These are phyloP conservation scores for Brachyptera risi DNA, from an alignment of 2,888 invertebrate genomes.

Conservation along the genomic window DNA sequence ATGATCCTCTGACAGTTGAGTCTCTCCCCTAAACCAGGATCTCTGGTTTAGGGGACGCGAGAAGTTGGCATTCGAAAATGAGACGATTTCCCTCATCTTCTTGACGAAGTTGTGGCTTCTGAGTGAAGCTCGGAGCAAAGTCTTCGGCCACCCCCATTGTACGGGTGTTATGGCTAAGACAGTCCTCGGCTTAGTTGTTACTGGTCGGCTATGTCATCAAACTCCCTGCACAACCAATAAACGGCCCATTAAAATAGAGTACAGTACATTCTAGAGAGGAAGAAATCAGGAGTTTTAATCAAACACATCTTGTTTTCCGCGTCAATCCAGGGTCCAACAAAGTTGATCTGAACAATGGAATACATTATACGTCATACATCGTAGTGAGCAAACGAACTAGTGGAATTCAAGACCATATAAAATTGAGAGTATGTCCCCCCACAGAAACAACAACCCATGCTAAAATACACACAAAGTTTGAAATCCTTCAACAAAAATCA, in stretches of 20 bases:
- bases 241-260: not conserved
- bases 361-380: too few relatives aligned
- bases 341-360: too few relatives aligned
- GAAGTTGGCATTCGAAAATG: conserved; percentile 89
- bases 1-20: conserved; percentile 74
- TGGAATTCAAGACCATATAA: too few relatives aligned
- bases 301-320: too few relatives aligned
- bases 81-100: conserved; percentile 94
- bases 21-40: conserved; percentile 90
- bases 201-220: conserved; percentile 2
- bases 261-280: not conserved
- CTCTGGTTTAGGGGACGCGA: conserved; percentile 83
- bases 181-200: not conserved
- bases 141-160: conserved; percentile 85
- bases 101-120: conserved; percentile 94
- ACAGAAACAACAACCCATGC: too few relatives aligned
- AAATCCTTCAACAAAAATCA: too few relatives aligned
- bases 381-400: too few relatives aligned
- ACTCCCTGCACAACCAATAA: conserved; percentile 8
- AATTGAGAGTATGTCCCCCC: too few relatives aligned
- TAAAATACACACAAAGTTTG: too few relatives aligned
- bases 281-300: too few relatives aligned
- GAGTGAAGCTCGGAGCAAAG: conserved; percentile 97
- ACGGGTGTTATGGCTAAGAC: conserved; percentile 24
- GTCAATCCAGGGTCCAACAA: too few relatives aligned